Evolutionary conservation across 2,888 invertebrate genomes (phyloP).

Genomic region (Thelaira solivaga): DNA sequence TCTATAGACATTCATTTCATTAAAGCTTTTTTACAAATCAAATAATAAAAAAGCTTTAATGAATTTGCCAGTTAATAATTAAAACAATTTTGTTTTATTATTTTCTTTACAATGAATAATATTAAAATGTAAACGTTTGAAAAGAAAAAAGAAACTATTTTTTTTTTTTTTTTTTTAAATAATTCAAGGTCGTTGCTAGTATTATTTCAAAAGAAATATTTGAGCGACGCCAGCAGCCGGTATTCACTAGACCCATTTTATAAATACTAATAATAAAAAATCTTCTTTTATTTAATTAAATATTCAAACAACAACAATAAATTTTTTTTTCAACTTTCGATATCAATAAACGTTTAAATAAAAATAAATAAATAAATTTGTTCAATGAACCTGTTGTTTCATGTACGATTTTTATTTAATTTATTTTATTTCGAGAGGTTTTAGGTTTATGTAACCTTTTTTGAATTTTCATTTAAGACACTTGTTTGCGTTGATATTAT

Average conservation of each 20-base stretch:
- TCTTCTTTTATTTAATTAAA: background rate
- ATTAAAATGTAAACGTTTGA: no score
- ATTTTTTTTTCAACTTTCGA: background rate
- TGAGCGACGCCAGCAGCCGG: background rate
- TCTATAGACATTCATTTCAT: no score
- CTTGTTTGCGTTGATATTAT: no score
- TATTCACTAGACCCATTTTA: conserved; percentile 2
- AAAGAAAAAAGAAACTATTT: no score
- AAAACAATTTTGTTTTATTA: no score
- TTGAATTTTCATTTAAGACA: background rate
- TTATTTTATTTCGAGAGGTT: background rate
- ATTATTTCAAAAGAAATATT: background rate
- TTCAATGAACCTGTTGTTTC: conserved; percentile 36
- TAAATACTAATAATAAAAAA: background rate
- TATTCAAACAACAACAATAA: background rate
- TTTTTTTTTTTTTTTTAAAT: background rate
- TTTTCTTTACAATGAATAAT: background rate
- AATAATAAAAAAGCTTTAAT: no score
- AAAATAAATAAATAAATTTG: conserved; percentile 21
- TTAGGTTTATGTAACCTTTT: background rate
- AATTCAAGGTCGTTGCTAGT: background rate
- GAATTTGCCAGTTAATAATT: no score
- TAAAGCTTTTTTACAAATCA: no score
- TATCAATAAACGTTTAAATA: background rate
- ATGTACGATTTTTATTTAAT: background rate